These are phyloP conservation scores for Protula sp. DNA, from an alignment of 2,888 invertebrate species.

Conservation along the genomic window DNA sequence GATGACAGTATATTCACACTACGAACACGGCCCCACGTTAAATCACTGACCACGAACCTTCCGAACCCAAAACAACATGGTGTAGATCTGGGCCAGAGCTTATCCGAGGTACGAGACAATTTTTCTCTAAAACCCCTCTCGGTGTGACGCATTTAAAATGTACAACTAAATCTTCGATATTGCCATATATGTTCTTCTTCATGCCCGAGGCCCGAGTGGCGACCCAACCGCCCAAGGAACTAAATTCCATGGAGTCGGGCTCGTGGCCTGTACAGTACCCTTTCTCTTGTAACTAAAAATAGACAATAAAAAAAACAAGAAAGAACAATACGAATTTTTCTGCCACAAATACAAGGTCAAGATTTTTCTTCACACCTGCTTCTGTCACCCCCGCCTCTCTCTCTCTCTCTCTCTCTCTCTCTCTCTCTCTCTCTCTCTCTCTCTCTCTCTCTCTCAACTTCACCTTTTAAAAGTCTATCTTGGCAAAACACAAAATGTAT, in stretches of 20 bases:
- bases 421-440: too few species aligned
- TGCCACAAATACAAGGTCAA: too few species aligned
- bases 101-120: conserved; percentile 71
- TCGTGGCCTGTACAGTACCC: conserved; percentile 89
- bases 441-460: too few species aligned
- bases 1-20: too few species aligned
- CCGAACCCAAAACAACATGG: conserved; percentile 83
- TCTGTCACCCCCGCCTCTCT: too few species aligned
- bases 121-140: conserved; percentile 76
- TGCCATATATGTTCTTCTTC: conserved; percentile 98
- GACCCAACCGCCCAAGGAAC: conserved; percentile 88
- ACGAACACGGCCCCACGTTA: too few species aligned
- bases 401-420: too few species aligned
- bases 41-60: conserved; percentile 67
- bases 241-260: conserved; percentile 96
- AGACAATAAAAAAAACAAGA: neutral
- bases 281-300: conserved; percentile 62
- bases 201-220: conserved; percentile 96
- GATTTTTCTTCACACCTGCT: too few species aligned
- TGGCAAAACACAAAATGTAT: too few species aligned
- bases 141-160: conserved; percentile 84
- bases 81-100: conserved; percentile 96
- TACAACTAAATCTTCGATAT: conserved; percentile 86
- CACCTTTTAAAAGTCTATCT: too few species aligned
- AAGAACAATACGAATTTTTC: too few species aligned